A percentile compares a stretch with the other conserved stretches of the same genome.
These are phyloP conservation scores for Steinernema khuongi DNA, from an alignment of 1,140 invertebrate species.

Conservation along the genomic window DNA sequence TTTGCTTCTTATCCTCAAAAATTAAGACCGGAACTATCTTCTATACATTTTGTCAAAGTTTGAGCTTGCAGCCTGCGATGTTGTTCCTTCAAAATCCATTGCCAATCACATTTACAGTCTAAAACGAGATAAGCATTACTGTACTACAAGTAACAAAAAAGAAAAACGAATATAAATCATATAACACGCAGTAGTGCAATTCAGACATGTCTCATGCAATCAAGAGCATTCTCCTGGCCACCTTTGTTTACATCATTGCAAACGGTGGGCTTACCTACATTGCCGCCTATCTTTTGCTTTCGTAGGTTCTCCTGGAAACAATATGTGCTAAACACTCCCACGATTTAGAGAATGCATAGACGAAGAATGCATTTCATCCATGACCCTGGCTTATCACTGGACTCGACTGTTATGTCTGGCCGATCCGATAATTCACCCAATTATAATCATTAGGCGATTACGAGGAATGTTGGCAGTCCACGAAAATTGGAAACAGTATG, in stretches of 20 bases:
- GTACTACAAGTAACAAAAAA: too few relatives aligned
- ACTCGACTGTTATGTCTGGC: neutral
- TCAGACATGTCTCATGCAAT: constrained; percentile 5
- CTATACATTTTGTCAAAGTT: too few relatives aligned
- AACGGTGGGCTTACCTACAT: constrained; percentile 9
- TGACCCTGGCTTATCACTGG: constrained; percentile 4
- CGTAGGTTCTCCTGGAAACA: neutral
- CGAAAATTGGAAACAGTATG: neutral
- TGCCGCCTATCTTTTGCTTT: neutral
- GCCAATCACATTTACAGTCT: too few relatives aligned
- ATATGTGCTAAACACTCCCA: neutral
- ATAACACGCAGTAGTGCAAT: too few relatives aligned
- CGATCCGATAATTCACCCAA: neutral
- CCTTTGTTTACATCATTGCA: constrained; percentile 1
- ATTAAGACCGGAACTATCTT: too few relatives aligned
- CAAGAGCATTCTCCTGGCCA: neutral
- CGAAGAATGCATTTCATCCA: neutral
- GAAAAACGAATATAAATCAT: too few relatives aligned
- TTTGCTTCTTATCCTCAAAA: too few relatives aligned
- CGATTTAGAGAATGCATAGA: neutral
- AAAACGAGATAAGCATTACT: too few relatives aligned
- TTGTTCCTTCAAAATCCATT: too few relatives aligned
- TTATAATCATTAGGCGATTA: neutral
- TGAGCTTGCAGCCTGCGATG: too few relatives aligned
- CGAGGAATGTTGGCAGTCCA: neutral